Evolutionary conservation across 2,888 invertebrate species (phyloP), one percentile per base, ranked within the genome.

Genomic region (Glyphotaelius pellucidus): DNA sequence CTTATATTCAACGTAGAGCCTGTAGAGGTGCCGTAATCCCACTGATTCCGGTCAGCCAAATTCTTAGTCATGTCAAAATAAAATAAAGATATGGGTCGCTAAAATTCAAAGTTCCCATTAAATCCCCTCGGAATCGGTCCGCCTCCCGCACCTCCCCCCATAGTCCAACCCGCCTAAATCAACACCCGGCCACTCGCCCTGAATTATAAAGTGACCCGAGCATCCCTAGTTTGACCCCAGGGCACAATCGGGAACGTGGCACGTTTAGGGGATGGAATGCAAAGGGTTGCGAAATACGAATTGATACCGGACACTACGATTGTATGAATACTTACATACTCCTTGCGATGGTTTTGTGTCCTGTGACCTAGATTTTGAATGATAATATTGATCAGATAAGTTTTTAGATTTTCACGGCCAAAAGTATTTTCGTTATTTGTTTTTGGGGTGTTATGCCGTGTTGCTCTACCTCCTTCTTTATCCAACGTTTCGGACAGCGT

Each of bases 161-260:
- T 32, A 9, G 83, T 11, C 35, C 25, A 38, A 38, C 88, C 88
- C 19, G 32, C 88, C 88, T 88, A 88, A 88, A 88, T 88, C 88
- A 88, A 88, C 88, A 88, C 31, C 67, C 88, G 67, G 67, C 88
- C 88, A 67, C 88, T 88, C 88, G 88, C 14, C 35, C 31, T 88
- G 88, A 88, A 88, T 88, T 88, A 88, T 88, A 88, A 88, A 88
- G 67, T 67, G 88, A 88, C 88, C 88, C 67, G 31, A 67, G 88
- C 30, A 86, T 86, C 86, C 86, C 14, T 42, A 42, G 42, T 86
- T 42, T 30, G 86, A 86, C 42, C 47, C 86, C 32, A 32, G 83
- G 83, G 83, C 83, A 7, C 32, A 86, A 86, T 86, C 86, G 42
- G 42, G 42, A 47, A 86, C 86, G 42, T 86, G 86, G 30, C 42